These are phyloP conservation scores for Hirudo medicinalis DNA, from an alignment of 1,140 invertebrate genomes.

Conservation along the genomic window DNA sequence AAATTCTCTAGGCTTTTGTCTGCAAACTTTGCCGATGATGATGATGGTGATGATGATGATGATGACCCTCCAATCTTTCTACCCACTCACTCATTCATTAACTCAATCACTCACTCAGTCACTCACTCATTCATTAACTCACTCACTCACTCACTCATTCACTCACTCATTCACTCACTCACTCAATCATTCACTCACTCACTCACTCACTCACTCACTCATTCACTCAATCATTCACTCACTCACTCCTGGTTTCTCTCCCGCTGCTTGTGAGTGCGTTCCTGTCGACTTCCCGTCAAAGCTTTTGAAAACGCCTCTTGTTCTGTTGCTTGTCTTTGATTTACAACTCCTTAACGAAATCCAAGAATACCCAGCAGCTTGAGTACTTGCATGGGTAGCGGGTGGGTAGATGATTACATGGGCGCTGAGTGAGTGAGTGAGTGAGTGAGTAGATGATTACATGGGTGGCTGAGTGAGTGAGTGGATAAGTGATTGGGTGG, in stretches of 20 bases:
- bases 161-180: neutral
- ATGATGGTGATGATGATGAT: neutral
- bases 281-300: neutral
- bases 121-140: neutral
- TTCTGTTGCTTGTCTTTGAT: neutral
- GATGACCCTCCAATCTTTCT: neutral
- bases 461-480: no score
- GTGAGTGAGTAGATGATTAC: neutral
- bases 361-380: neutral
- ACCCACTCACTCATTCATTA: neutral
- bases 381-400: no score
- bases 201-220: conserved; percentile 5
- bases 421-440: neutral
- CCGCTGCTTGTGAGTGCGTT: neutral
- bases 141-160: neutral
- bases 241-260: neutral
- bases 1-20: no score
- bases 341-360: neutral
- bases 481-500: no score
- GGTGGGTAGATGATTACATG: neutral
- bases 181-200: neutral
- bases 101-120: neutral
- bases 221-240: neutral
- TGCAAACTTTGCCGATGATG: conserved; percentile 1
- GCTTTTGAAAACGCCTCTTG: no score